A percentile compares a stretch with the other conserved stretches of the same genome.
phyloP scores from a whole-genome alignment of 1,140 invertebrate genomes.

The Saccostrea glomerata region DNA sequence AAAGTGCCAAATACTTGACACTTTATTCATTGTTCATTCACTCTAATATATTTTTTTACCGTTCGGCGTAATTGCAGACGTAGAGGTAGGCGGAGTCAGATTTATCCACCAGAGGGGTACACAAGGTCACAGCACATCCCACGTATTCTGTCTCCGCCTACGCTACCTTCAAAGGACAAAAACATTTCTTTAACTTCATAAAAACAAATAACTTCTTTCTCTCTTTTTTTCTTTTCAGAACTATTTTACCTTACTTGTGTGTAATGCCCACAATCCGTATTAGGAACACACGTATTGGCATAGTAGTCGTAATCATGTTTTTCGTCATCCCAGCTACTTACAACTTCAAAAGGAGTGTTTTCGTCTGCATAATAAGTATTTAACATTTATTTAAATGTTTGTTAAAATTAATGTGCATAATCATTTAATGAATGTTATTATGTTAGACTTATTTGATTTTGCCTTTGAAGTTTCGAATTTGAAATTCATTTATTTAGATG shows the following conservation, averaged over 20 bases:
- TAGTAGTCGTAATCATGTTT: background rate
- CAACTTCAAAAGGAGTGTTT: background rate
- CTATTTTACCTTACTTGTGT: background rate
- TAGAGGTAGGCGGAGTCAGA: background rate
- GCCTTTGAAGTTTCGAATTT: no score
- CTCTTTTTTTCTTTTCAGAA: background rate
- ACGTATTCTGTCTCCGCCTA: constrained; percentile 12
- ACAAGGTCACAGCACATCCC: background rate
- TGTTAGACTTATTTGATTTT: no score
- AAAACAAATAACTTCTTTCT: background rate
- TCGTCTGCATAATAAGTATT: background rate
- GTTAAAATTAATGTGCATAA: no score
- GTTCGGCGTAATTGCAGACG: background rate
- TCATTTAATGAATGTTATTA: no score
- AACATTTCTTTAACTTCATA: background rate
- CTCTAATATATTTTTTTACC: no score
- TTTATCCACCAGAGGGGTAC: background rate
- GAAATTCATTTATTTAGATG: no score
- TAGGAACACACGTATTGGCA: background rate
- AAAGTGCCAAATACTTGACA: no score
- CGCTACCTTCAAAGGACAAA: background rate
- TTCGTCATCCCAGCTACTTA: background rate
- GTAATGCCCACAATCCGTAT: background rate
- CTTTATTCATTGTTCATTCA: no score
- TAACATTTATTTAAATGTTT: background rate